phyloP scores from a whole-genome alignment of 2,113 vertebrate genomes.

The Onychorhynchus coronatus region DNA sequence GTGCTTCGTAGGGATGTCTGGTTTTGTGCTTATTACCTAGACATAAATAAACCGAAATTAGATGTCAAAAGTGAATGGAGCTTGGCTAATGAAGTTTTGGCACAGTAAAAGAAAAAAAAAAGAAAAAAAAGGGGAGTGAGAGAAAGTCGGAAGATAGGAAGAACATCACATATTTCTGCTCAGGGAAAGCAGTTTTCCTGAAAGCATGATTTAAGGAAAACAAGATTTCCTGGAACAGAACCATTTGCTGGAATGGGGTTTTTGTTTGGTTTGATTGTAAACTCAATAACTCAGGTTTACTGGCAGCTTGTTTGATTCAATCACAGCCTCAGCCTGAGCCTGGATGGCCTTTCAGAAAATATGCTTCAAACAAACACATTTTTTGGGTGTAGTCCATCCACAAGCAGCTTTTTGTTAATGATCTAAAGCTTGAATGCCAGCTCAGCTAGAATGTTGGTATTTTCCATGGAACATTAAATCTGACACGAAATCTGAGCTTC shows the following conservation, averaged over 20 bases:
- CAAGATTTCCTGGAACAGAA: background rate
- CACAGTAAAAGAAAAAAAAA: background rate
- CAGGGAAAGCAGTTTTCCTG: background rate
- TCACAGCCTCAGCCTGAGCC: background rate
- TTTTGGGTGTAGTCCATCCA: background rate
- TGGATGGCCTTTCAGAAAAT: background rate
- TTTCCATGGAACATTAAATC: background rate
- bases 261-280: background rate
- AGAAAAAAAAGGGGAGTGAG: rapidly evolving
- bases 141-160: no score
- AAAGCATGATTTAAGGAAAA: background rate
- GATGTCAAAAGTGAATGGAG: background rate
- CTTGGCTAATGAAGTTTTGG: background rate
- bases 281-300: background rate
- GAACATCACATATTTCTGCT: background rate
- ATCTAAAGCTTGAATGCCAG: background rate
- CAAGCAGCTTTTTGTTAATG: background rate
- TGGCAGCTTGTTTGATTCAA: background rate
- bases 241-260: background rate
- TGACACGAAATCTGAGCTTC: background rate
- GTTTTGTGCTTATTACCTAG: background rate
- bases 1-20: background rate
- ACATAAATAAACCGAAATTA: background rate
- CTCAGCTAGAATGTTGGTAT: background rate
- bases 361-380: background rate